These are phyloP conservation scores for Thermophis baileyi DNA, from an alignment of 2,113 vertebrate species.

Conservation along the genomic window DNA sequence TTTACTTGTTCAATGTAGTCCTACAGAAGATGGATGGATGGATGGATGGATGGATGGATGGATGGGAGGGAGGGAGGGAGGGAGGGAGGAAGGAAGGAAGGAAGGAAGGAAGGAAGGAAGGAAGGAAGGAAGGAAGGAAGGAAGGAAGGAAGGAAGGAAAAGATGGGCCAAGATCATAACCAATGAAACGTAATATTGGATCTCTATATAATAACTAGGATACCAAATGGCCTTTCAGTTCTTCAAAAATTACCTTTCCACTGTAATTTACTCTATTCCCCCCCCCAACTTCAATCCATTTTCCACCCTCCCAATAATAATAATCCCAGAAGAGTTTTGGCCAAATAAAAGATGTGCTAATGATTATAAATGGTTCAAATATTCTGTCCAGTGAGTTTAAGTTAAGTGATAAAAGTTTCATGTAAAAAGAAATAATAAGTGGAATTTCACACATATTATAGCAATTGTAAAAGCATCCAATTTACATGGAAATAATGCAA, in stretches of 20 bases:
- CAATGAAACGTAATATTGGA: constrained; percentile 65
- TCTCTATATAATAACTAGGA: constrained; percentile 65
- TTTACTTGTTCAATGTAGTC: constrained; percentile 46
- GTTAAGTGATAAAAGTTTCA: constrained; percentile 80
- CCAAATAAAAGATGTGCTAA: constrained; percentile 78
- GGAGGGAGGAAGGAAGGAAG: not conserved
- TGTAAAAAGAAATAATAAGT: constrained; percentile 83
- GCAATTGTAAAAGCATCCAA: constrained; percentile 84
- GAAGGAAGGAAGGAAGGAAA: constrained; percentile 44
- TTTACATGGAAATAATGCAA: constrained; percentile 86
- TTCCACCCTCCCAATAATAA: constrained; percentile 37
- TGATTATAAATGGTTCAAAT: constrained; percentile 79
- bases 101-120: constrained; percentile 56
- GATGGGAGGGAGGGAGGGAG: constrained; percentile 39
- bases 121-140: constrained; percentile 30
- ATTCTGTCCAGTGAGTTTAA: constrained; percentile 77
- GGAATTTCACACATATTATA: constrained; percentile 85
- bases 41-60: constrained; percentile 40
- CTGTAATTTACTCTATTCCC: constrained; percentile 70
- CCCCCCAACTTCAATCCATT: constrained; percentile 40
- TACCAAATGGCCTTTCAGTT: constrained; percentile 70
- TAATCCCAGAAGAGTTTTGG: constrained; percentile 72
- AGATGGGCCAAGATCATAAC: constrained; percentile 54
- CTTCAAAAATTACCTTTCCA: constrained; percentile 75
- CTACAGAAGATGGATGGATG: constrained; percentile 36